Evolutionary conservation across 2,797 vertebrate species (phyloP).

Genomic region (Toxotes lorentzi): DNA sequence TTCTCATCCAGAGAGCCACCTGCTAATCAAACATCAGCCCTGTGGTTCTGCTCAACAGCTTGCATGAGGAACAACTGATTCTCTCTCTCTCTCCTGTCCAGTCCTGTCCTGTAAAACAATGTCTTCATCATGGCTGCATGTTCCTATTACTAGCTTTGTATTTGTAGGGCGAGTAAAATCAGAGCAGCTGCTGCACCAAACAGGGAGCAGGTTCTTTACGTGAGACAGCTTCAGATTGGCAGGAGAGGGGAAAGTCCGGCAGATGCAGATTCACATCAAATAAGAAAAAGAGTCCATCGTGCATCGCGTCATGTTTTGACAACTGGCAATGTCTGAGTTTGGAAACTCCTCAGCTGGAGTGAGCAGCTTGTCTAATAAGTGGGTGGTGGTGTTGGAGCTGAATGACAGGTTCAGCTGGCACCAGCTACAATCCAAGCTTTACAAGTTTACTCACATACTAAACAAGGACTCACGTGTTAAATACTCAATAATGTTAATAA

Average conservation of each 20-base stretch:
- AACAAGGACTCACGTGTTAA: too few species aligned
- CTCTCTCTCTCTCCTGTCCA: not conserved
- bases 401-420: conserved; percentile 30
- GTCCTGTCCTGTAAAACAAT: not conserved
- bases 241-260: not conserved
- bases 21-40: conserved; percentile 4
- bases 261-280: not conserved
- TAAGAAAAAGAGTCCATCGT: conserved; percentile 18
- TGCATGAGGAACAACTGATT: not conserved
- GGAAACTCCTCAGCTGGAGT: conserved; percentile 1
- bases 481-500: too few species aligned
- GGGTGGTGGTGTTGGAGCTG: conserved; percentile 8
- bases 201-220: not conserved
- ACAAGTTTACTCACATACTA: conserved; percentile 1
- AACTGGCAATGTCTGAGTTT: conserved; percentile 10
- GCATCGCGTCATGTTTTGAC: not conserved
- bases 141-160: not conserved
- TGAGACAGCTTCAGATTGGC: not conserved
- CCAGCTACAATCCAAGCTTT: not conserved
- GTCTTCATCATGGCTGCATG: not conserved
- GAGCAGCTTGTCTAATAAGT: conserved; percentile 15
- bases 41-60: not conserved
- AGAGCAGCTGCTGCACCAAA: too few species aligned
- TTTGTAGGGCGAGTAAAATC: not conserved
- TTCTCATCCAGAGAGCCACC: not conserved